phyloP scores from a whole-genome alignment of 2,797 vertebrate genomes.

The Scolopax rusticola region DNA sequence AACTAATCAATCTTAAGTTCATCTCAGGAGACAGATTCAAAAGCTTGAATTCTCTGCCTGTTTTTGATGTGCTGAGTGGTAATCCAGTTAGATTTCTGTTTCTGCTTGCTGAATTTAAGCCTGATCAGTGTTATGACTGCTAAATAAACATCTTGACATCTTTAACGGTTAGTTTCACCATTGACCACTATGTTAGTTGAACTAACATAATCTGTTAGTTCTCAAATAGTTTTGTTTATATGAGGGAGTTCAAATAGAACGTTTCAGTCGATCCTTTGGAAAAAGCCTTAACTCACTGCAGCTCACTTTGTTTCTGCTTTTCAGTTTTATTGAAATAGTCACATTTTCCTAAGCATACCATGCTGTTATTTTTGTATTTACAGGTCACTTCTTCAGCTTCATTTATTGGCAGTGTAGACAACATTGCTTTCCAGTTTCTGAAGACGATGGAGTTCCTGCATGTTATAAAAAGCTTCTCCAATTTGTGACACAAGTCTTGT shows the following conservation, averaged over 20 bases:
- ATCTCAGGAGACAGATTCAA: neutral
- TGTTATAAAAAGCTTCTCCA: neutral
- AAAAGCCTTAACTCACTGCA: neutral
- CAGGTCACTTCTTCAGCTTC: neutral
- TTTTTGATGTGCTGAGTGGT: neutral
- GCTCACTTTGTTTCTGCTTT: neutral
- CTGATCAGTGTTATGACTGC: neutral
- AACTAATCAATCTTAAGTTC: constrained; percentile 53
- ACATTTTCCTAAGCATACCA: neutral
- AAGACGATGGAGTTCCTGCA: neutral
- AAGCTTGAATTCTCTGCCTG: neutral
- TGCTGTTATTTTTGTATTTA: neutral
- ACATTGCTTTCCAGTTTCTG: neutral
- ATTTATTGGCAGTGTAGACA: neutral
- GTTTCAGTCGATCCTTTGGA: neutral
- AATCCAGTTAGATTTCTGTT: neutral
- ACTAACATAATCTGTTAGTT: neutral
- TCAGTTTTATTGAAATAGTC: neutral
- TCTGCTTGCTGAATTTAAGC: neutral
- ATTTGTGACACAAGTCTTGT: neutral
- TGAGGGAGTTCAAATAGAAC: neutral
- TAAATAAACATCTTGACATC: neutral
- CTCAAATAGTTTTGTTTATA: neutral
- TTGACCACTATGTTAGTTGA: neutral
- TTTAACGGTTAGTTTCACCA: neutral